These are phyloP conservation scores for Eurois occulta DNA, from an alignment of 2,888 invertebrate genomes.

Conservation along the genomic window DNA sequence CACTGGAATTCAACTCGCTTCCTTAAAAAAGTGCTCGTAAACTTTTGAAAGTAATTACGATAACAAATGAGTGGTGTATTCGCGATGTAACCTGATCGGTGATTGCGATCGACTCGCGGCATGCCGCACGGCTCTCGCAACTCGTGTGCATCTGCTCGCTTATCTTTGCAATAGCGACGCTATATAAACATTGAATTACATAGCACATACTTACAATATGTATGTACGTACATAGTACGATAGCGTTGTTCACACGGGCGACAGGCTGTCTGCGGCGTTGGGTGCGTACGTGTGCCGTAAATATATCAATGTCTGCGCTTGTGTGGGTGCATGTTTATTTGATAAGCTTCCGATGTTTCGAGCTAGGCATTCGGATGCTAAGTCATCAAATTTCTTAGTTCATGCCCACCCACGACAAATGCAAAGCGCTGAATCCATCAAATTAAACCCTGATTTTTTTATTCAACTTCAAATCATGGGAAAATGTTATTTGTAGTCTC, in stretches of 20 bases:
- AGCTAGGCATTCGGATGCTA: conserved; percentile 86
- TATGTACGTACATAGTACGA: conserved; percentile 85
- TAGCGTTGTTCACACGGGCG: conserved; percentile 88
- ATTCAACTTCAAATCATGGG: conserved; percentile 18
- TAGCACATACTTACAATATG: conserved; percentile 78
- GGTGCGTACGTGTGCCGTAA: conserved; percentile 85
- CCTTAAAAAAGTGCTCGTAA: conserved; percentile 76
- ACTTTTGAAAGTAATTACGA: conserved; percentile 71
- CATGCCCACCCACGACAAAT: conserved; percentile 80
- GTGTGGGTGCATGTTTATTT: conserved; percentile 88
- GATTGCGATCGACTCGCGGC: conserved; percentile 69
- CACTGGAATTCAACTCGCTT: conserved; percentile 79
- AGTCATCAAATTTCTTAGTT: conserved; percentile 83
- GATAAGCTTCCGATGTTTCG: conserved; percentile 89
- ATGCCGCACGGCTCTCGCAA: conserved; percentile 60
- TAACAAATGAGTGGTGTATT: conserved; percentile 68
- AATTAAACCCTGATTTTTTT: conserved; percentile 30
- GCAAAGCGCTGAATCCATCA: conserved; percentile 39
- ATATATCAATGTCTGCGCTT: conserved; percentile 79
- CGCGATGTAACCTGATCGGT: conserved; percentile 76
- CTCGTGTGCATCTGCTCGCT: conserved; percentile 68
- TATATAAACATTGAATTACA: conserved; percentile 85
- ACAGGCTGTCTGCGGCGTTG: conserved; percentile 89
- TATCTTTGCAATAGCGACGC: conserved; percentile 80
- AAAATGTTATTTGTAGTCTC: background rate